These are phyloP conservation scores for Coleophora flavipennella DNA, from an alignment of 2,888 invertebrate genomes.

Conservation along the genomic window DNA sequence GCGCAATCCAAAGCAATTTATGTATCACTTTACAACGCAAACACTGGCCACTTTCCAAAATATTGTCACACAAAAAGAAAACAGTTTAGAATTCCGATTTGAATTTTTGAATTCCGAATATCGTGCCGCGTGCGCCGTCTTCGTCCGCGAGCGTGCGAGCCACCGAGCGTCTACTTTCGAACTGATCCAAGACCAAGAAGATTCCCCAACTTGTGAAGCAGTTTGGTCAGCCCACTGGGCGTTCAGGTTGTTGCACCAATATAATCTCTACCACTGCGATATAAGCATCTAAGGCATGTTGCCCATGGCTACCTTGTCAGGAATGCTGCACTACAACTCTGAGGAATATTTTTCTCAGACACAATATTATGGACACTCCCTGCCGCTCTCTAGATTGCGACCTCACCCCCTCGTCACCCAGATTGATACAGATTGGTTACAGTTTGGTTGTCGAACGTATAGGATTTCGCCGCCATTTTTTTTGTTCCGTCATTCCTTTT, in stretches of 20 bases:
- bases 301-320: conserved; percentile 33
- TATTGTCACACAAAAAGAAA: conserved; percentile 17
- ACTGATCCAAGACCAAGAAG: conserved; percentile 42
- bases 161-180: conserved; percentile 57
- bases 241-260: background rate
- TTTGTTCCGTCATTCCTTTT: no score
- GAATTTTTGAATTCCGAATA: conserved; percentile 33
- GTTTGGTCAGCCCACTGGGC: conserved; percentile 8
- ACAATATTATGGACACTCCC: conserved; percentile 5
- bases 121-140: conserved; percentile 30
- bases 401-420: no score
- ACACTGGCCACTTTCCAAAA: conserved; percentile 43
- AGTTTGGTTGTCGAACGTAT: no score
- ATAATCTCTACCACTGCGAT: background rate
- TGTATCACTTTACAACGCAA: conserved; percentile 24
- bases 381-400: no score
- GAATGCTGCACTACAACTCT: conserved; percentile 59
- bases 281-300: background rate
- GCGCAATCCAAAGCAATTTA: conserved; percentile 38
- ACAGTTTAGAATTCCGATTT: conserved; percentile 28
- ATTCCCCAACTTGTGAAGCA: conserved; percentile 25
- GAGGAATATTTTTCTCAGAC: conserved; percentile 35
- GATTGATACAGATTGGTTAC: no score
- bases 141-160: conserved; percentile 44
- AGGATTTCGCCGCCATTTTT: no score